Conservation (phyloP, 2,113 vertebrate species). For the Bubalus kerabau region DNA sequence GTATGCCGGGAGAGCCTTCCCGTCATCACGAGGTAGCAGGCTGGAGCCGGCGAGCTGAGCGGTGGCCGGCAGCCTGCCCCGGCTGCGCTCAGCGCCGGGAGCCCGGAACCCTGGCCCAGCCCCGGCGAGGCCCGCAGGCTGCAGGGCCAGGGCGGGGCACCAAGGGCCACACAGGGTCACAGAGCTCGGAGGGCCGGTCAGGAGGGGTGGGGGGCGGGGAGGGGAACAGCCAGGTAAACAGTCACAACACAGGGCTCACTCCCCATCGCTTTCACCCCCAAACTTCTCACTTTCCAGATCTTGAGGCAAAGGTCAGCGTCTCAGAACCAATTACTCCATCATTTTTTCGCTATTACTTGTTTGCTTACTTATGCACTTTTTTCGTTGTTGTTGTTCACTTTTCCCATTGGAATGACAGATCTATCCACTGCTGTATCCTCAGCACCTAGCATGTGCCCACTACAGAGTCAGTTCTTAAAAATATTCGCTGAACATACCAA, state of each 20-base stretch:
- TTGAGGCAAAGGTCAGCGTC: background rate
- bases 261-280: background rate
- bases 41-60: background rate
- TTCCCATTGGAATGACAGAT: background rate
- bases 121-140: background rate
- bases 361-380: background rate
- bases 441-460: background rate
- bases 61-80: background rate
- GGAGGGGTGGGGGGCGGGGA: fast-evolving
- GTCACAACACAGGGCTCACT: background rate
- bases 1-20: background rate
- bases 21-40: background rate
- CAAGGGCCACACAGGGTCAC: too few species aligned
- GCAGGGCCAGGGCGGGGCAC: fast-evolving
- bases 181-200: background rate
- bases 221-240: background rate
- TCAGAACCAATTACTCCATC: background rate
- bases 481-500: background rate
- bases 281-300: background rate
- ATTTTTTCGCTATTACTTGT: background rate
- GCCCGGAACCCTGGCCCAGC: background rate
- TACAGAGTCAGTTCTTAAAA: background rate
- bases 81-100: background rate
- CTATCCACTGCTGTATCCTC: background rate
- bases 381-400: background rate